Percentiles rank a stretch among this genome's conserved stretches.
phyloP scores from a whole-genome alignment of 2,797 vertebrate species.

The Tangara arthus region DNA sequence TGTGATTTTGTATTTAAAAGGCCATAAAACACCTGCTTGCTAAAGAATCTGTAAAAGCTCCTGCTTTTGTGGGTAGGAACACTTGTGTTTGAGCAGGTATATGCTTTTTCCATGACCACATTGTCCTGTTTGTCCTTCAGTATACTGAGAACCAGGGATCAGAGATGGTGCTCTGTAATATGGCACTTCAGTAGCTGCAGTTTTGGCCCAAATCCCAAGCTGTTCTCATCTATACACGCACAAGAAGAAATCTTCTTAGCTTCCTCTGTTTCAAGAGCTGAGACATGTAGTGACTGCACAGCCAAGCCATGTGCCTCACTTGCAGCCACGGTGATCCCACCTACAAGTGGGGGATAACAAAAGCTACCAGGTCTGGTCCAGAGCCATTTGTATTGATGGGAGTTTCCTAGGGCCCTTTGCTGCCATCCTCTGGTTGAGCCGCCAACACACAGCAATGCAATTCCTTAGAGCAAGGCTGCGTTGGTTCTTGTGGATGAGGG shows the following conservation, averaged over 20 bases:
- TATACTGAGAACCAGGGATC: neutral
- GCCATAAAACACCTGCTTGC: neutral
- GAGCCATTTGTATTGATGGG: neutral
- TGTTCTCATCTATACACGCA: neutral
- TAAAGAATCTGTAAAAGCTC: neutral
- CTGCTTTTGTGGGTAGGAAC: neutral
- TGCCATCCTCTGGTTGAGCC: neutral
- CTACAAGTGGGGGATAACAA: rapidly evolving
- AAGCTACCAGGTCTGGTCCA: neutral
- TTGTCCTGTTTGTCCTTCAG: neutral
- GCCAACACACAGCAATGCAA: neutral
- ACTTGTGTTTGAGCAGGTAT: neutral
- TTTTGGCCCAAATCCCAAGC: neutral
- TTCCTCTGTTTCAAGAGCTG: neutral
- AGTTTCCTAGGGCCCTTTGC: neutral
- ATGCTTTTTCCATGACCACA: neutral
- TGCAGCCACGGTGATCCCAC: neutral
- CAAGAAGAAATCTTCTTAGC: neutral
- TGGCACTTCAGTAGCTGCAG: neutral
- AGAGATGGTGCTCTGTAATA: neutral
- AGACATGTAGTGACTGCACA: neutral
- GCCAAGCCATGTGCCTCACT: neutral
- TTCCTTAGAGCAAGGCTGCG: neutral
- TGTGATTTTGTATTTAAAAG: neutral
- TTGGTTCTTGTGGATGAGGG: neutral